Base-by-base conservation (phyloP, 2,797 vertebrate genomes). In the Chanos chanos region DNA sequence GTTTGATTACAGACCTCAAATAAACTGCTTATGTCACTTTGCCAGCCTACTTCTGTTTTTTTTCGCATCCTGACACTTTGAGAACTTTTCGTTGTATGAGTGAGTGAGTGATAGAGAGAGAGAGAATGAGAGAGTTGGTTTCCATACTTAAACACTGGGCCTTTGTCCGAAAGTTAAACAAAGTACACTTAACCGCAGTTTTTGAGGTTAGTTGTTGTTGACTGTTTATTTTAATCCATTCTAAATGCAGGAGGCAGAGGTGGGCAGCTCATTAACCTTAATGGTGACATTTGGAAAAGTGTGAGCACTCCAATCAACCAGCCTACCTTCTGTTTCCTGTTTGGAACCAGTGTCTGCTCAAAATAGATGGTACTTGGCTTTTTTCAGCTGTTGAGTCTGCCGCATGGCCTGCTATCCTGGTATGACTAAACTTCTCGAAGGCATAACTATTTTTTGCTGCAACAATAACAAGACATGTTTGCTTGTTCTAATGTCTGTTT, bases 301-400 rank as follows among this genome's bases (percentile, higher is more conserved):
- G 55, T 84, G 85, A 77, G 79, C 72, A 81, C 81, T 74, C 73
- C 86, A 83, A 87, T 82, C 84, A 81, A 71, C 83, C 85, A 80
- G 69, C 74, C 64, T 60, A 76, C 80, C 80, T 76, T 72, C 85
- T 80, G 79, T 78, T 88, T 89, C 89, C 87, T 90, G 83, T 86
- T 87, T 79, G 75, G 69, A 80, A 71, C 79, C 78, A 65, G 65
- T 70, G 66, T 68, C 21, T 40, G 58, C 65, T 72, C 64, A 76
- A 76, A 81, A 82, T 76, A 81, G 68, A 66, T 71, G 63, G 19
- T 31, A 16, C 28, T 53, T 51, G 64, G 47, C 73, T 70, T 40
- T 74, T 75, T 71, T 74, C 62, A n/a, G 34, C 68, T 86, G 79
- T 84, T 85, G 78, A 82, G 77, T 86, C 80, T 85, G 71, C 53